These are phyloP conservation scores for Sinocyclocheilus anophthalmus DNA, from an alignment of 2,113 vertebrate species.

Conservation along the genomic window DNA sequence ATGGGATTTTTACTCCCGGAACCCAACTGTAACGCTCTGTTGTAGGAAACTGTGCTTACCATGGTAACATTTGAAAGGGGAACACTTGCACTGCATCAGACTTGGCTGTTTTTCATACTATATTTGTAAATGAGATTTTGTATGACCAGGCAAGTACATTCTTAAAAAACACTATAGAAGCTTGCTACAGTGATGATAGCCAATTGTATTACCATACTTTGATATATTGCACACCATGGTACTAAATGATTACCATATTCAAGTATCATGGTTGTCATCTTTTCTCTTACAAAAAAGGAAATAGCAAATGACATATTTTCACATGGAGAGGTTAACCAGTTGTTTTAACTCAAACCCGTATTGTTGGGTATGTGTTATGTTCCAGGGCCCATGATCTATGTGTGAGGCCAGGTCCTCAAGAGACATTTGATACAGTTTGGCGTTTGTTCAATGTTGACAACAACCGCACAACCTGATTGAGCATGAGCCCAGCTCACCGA, in stretches of 20 bases:
- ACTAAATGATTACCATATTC: too few relatives aligned
- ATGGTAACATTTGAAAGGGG: background rate
- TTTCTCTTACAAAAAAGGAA: background rate
- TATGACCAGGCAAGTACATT: background rate
- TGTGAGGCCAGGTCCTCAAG: constrained; percentile 36
- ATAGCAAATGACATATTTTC: background rate
- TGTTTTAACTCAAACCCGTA: background rate
- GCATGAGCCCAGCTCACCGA: constrained; percentile 31
- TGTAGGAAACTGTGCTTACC: constrained; percentile 9
- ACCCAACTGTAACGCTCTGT: background rate
- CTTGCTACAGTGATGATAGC: background rate
- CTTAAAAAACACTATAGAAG: background rate
- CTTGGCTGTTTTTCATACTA: background rate
- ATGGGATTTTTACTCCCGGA: background rate
- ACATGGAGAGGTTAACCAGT: background rate
- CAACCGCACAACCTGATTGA: constrained; percentile 49
- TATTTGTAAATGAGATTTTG: background rate
- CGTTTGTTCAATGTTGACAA: constrained; percentile 29
- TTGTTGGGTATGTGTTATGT: constrained; percentile 46
- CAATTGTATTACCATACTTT: background rate
- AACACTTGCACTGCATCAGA: too few relatives aligned
- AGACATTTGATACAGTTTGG: constrained; percentile 42
- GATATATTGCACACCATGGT: background rate
- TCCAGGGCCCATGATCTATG: constrained; percentile 45
- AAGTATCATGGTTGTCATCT: background rate